Percentiles rank a stretch among this genome's conserved stretches.
phyloP scores from a whole-genome alignment of 2,888 invertebrate species.

The Zootermopsis nevadensis region DNA sequence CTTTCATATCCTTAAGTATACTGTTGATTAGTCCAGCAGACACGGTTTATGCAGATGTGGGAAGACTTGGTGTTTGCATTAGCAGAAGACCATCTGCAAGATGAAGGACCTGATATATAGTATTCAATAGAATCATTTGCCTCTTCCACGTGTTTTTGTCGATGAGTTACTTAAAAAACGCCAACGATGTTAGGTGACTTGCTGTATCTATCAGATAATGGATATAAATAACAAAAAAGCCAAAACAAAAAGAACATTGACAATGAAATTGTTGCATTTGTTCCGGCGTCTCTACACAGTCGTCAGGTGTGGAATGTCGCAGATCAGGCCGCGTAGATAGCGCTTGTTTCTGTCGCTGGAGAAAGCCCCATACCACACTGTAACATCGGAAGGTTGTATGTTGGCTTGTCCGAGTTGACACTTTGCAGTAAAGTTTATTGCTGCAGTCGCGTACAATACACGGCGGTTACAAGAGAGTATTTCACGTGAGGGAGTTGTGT shows the following conservation, averaged over 20 bases:
- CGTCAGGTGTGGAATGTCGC: neutral
- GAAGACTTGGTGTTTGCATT: too few relatives aligned
- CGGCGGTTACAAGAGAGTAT: too few relatives aligned
- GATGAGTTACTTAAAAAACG: slow-evolving; percentile 4
- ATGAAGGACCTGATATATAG: neutral
- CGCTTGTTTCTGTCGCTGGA: neutral
- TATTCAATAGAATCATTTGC: slow-evolving; percentile 11
- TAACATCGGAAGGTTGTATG: neutral
- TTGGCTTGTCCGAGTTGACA: slow-evolving; percentile 4
- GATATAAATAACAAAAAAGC: neutral
- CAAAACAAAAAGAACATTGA: too few relatives aligned
- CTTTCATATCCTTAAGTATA: too few relatives aligned
- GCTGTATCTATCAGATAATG: slow-evolving; percentile 14
- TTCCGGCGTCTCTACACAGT: neutral
- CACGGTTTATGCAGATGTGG: too few relatives aligned
- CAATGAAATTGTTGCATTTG: neutral
- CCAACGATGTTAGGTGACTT: neutral
- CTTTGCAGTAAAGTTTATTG: neutral
- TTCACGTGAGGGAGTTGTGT: too few relatives aligned
- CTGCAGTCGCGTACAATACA: neutral
- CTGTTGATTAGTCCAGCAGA: too few relatives aligned
- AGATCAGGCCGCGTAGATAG: neutral
- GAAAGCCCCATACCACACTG: too few relatives aligned
- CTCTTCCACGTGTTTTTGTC: neutral
- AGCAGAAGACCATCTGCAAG: too few relatives aligned